Evolutionary conservation across 92 coral and sea anemone genomes (phyloP), one percentile per base, ranked within the genome.

Genomic region (Pocillopora meandrina): DNA sequence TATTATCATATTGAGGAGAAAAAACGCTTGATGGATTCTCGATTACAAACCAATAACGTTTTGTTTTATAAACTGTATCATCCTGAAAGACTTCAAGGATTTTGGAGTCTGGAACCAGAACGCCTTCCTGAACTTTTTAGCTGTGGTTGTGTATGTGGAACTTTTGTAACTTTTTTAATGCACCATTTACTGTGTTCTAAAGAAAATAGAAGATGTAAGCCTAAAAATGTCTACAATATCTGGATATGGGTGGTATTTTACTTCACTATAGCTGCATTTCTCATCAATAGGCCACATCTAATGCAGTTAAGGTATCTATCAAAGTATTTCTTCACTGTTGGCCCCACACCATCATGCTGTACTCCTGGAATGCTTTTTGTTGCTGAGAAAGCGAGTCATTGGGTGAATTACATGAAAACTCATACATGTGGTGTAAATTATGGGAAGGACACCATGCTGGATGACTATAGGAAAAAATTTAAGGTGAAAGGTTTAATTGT

Each of bases 331-430:
- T 87, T 92, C 68, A 78, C 88, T 17, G 92, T 84, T 74, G 79
- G 81, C 61, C 72, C 83, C 31, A 85, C 93, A 11, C 98, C 95
- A 11, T 89, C 91, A 19, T 94, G 98, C 73, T 92, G 98, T 60
- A 94, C 98, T 5, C 98, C 92, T 9, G 98, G 95, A 10, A 89
- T 92, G 92, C 76, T 94, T 42, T 94, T 87, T 78, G 82, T 94
- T 55, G 84, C 79, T n/a, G 61, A 76, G 49, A 91, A 90, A 77
- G 98, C 95, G 4, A 85, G 23, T 9, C 77, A 83, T 7, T 85
- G 92, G 65, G 61, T 91, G 56, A 70, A 82, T 19, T 76, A 84
- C 62, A 76, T 94, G 68, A 82, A 85, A 62, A 71, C 35, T 55
- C 84, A 83, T 61, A 61, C 68, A 64, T 84, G 93, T 56, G 71